Percentiles rank a stretch among this genome's conserved stretches.
Evolutionary conservation across 2,797 vertebrate genomes (phyloP).

Genomic region (Gobio occitaniae): DNA sequence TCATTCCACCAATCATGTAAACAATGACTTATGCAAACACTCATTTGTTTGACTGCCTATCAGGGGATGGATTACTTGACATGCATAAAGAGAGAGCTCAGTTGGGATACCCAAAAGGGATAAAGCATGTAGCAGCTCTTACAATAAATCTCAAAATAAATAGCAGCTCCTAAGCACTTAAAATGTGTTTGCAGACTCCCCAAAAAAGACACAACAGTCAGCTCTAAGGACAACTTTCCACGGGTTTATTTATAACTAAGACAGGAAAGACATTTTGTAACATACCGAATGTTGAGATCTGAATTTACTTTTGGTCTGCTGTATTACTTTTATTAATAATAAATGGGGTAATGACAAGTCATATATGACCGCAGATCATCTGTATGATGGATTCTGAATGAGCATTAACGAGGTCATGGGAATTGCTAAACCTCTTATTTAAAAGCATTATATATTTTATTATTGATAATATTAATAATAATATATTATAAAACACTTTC

Average conservation of each 20-base stretch:
- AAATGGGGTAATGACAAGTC: background rate
- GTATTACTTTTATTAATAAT: background rate
- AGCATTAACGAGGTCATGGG: no score
- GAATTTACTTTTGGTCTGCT: background rate
- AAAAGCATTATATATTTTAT: no score
- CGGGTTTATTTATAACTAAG: background rate
- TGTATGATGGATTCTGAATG: no score
- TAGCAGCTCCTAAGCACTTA: conserved; percentile 22
- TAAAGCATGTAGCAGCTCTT: conserved; percentile 26
- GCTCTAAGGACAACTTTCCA: conserved; percentile 17
- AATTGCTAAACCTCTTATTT: no score
- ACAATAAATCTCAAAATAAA: conserved; percentile 13
- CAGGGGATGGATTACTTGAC: conserved; percentile 54
- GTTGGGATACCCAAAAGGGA: conserved; percentile 23
- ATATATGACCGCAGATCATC: no score
- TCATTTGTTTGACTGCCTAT: conserved; percentile 49
- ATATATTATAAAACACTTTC: no score
- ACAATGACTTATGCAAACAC: conserved; percentile 51
- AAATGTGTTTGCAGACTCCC: conserved; percentile 23
- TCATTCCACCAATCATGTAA: conserved; percentile 50
- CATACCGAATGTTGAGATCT: background rate
- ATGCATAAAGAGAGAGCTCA: conserved; percentile 35
- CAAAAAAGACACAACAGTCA: background rate
- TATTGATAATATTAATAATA: no score
- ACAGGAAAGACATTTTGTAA: background rate